A percentile compares a stretch with the other conserved stretches of the same genome.
Conservation (phyloP, 2,797 vertebrate species). For the Xiphorhynchus erythropygius region DNA sequence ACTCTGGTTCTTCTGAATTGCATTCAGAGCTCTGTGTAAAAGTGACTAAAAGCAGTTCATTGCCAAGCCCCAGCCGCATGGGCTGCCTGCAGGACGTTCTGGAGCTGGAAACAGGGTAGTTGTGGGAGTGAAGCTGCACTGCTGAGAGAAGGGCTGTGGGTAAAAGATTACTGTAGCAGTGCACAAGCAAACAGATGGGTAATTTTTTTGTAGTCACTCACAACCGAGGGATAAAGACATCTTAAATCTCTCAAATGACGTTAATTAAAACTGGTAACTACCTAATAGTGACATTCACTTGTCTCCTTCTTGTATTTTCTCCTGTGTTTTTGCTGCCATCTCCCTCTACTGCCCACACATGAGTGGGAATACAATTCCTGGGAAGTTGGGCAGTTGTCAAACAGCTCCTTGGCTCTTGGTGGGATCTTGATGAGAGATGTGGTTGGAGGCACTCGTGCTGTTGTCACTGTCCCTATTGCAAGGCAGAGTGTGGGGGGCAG, state of each 20-base stretch:
- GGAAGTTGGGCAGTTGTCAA: background rate
- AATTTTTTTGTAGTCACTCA: background rate
- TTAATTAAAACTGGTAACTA: background rate
- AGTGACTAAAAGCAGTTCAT: accelerated
- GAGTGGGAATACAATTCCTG: background rate
- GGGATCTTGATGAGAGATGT: accelerated
- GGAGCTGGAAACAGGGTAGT: accelerated
- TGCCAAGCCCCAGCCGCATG: background rate
- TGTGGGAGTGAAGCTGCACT: background rate
- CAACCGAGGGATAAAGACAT: background rate
- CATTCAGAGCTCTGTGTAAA: background rate
- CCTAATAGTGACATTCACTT: background rate
- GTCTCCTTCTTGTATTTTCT: background rate
- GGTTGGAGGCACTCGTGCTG: accelerated
- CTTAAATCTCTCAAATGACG: background rate
- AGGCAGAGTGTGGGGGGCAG: accelerated
- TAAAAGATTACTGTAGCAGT: background rate
- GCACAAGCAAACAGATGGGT: background rate
- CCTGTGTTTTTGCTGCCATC: background rate
- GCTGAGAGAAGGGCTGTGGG: background rate
- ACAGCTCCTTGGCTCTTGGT: accelerated
- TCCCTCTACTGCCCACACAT: background rate
- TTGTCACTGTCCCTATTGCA: background rate
- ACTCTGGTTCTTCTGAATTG: accelerated
- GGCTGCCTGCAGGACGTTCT: background rate